Evolutionary conservation across 1,140 invertebrate species (phyloP), one percentile per base, ranked within the genome.

Genomic region (Hydropsyche tenuis): DNA sequence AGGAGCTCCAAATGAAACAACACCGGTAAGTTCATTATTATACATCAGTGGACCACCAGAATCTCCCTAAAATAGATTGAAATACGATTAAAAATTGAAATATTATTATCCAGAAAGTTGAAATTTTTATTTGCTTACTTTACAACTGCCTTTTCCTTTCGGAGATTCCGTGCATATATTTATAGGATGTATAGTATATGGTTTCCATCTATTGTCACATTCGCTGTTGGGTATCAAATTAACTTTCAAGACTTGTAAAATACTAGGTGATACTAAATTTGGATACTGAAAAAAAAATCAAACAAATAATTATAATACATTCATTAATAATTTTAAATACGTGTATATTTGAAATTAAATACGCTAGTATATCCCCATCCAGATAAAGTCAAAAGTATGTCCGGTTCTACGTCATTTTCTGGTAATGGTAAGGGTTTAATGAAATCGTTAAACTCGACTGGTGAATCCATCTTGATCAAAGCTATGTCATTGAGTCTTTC

Each of bases 1-100:
- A 1, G 87, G 87, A 25, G 82, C 77, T 7, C 87, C 87, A 80
- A 86, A 89, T 23, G 86, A 87, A 9, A 88, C 87, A 37, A 89
- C 79, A 1, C 87, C 87, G 63, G 85, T 81, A 7, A 88, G 74
- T 27, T 78, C 78, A 18, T 82, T 84, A 56, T 81, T 78, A 70
- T 82, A 84, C 30, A 83, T 80, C 64, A 86, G 69, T 1, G 85
- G 84, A 6, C 84, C 83, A 12, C 85, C 85, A 22, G 82, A 83
- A 65, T 86, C 85, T 5, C 85, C 84, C 79, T 80, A 20, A 76
- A 73, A 23, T 25, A 4, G 2, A 60, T 22, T 6, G 22, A 22
- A 45, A 45, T 9, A 45, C n/a, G 4, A 20, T 53, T 14, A 14
- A 53, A 3, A 60, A 20, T 27, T 23, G 6, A 60, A 23, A 12